Base-by-base conservation (phyloP, 1,140 invertebrate genomes). In the Anastrepha ludens region DNA sequence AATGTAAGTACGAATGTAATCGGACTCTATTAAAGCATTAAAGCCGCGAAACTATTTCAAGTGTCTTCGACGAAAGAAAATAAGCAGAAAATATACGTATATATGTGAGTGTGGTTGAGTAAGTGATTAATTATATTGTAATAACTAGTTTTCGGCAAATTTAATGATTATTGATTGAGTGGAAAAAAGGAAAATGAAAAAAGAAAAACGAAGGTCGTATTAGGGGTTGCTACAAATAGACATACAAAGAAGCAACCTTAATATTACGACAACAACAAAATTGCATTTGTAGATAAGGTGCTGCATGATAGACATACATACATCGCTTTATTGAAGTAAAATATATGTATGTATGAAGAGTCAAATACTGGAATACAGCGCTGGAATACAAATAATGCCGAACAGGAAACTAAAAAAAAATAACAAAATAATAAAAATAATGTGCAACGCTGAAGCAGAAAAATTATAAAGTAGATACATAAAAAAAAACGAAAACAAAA, bases 161-260 rank as follows among this genome's bases (percentile, higher is more conserved):
- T 92, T 90, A 92, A 92, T 91, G 91, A 92, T 89, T 92, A 92
- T 92, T 88, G 91, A 92, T 92, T 92, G 90, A 59, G 58, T 86
- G 39, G 58, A 39, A 87, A 87, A 58, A 50, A 55, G 29, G 39
- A 59, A 29, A 58, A 78, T 74, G 74, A 81, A 81, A 81, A 81
- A 81, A 47, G 70, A 58, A 81, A 50, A 39, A 29, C 47, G 74
- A 81, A 81, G 74, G 44, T 81, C 47, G 74, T 11, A 55, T 81
- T 20, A 81, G 47, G 47, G 74, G 47, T 81, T 41, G 47, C 44
- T 29, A 55, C n/a, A 9, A 29, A 5, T 47, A 47, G 13, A 44
- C 41, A 55, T 29, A 55, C 17, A 47, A 70, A 70, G 8, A 70
- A 41, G 3, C 39, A 47, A 74, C 39, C 1, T 11, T 44, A 47